phyloP scores from a whole-genome alignment of 2,113 vertebrate genomes.

The Symphodus melops region DNA sequence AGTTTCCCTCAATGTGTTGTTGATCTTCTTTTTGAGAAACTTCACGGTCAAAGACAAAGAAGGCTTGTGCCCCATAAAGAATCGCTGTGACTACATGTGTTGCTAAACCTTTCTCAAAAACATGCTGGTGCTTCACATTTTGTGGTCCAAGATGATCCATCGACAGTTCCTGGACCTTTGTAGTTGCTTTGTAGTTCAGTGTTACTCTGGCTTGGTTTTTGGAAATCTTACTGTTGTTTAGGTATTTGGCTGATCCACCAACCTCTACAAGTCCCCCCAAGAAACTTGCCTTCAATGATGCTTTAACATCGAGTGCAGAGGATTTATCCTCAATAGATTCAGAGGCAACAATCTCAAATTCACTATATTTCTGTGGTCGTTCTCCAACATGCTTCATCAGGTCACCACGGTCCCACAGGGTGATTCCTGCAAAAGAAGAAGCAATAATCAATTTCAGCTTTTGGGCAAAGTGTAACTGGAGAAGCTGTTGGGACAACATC shows the following conservation, averaged over 20 bases:
- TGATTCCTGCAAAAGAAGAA: constrained; percentile 9
- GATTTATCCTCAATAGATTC: constrained; percentile 65
- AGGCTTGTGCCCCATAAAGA: constrained; percentile 71
- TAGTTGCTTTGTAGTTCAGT: constrained; percentile 60
- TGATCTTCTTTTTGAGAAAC: constrained; percentile 47
- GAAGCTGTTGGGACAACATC: no score
- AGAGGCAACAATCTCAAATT: constrained; percentile 58
- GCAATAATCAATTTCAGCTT: no score
- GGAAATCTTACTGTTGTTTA: constrained; percentile 59
- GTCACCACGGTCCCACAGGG: neutral
- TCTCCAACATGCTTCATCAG: neutral
- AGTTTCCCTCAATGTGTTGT: constrained; percentile 49
- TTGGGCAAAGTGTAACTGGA: no score
- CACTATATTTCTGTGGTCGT: constrained; percentile 14
- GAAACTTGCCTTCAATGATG: constrained; percentile 71
- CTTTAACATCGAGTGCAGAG: constrained; percentile 56
- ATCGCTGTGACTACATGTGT: constrained; percentile 73
- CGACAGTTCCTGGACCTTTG: constrained; percentile 59
- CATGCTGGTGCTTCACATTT: constrained; percentile 27
- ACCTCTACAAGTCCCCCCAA: constrained; percentile 56
- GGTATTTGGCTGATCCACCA: constrained; percentile 66
- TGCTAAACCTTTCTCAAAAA: constrained; percentile 55
- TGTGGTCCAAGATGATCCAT: constrained; percentile 63
- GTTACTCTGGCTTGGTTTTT: constrained; percentile 58
- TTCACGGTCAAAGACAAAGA: constrained; percentile 73